Conservation (phyloP, 2,113 vertebrate species). For the Vulpes lagopus region DNA sequence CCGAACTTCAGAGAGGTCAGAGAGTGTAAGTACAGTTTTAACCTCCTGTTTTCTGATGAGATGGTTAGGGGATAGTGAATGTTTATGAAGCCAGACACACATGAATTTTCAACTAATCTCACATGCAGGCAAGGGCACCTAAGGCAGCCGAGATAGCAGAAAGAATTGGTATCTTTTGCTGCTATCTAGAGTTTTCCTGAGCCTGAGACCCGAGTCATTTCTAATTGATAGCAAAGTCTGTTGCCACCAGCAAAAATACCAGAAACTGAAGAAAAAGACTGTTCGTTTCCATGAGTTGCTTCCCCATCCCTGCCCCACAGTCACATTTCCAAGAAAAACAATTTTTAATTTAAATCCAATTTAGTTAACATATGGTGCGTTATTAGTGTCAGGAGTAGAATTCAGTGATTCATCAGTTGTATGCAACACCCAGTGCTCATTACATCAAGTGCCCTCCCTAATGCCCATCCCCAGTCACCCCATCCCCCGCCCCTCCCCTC, state of each 20-base stretch:
- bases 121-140: background rate
- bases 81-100: conserved; percentile 61
- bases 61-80: conserved; percentile 31
- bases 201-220: conserved; percentile 52
- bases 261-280: conserved; percentile 58
- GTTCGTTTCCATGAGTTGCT: background rate
- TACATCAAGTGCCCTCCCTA: background rate
- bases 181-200: conserved; percentile 55
- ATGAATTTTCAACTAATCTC: conserved; percentile 75
- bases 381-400: background rate
- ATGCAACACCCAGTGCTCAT: background rate
- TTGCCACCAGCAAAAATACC: conserved; percentile 58
- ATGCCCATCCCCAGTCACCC: background rate
- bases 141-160: conserved; percentile 55
- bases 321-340: conserved; percentile 31
- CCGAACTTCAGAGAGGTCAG: background rate
- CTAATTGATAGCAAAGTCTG: conserved; percentile 62
- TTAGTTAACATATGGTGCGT: background rate
- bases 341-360: background rate
- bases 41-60: conserved; percentile 59
- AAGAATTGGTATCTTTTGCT: conserved; percentile 23
- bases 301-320: background rate
- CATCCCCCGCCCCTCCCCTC: background rate
- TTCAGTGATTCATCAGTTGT: background rate
- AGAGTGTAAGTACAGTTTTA: conserved; percentile 45